Base-by-base conservation (phyloP, 2,113 vertebrate genomes). In the Anhinga anhinga region DNA sequence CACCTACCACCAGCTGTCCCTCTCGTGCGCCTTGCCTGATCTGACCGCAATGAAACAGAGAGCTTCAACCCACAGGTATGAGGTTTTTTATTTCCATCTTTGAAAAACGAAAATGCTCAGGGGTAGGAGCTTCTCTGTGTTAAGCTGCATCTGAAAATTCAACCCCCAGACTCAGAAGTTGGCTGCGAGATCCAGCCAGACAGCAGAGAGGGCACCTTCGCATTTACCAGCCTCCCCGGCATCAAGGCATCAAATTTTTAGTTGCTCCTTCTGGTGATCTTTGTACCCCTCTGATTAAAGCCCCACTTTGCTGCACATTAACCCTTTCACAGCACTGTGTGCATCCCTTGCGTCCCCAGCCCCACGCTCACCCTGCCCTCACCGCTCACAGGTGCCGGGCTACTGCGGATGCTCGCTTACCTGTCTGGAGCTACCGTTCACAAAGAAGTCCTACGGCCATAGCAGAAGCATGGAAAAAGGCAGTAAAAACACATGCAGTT, bases 361-460 rank as follows among this genome's bases (percentile, higher is more conserved):
- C 78, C 73, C 67, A 4, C 0, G 2, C 42, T 79, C 27, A 12
- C 47, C 84, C 84, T 81, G 69, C 77, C 61, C 93, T 74, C 1
- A 0, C 62, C 13, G 15, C 86, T 83, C 15, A 11, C 73, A 71
- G 65, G 38, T 23, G 4, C 12, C 0, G 38, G 77, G 67, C 76
- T 95, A 94, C 80, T 80, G 85, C 7, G 14, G 95, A 65, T 95
- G 95, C 96, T 96, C 88, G 98, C 99, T 99, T 98, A 99, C 99
- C 99, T 99, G 99, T 98, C 99, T 99, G 98, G 98, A 99, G 99
- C 98, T 99, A 99, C 98, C 99, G 99, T 99, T 99, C 99, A 99
- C 98, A 99, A 99, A 99, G 99, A 99, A 99, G 98, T 99, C 99
- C 99, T 99, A 99, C 96, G 98, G 99, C 99, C 99, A 99, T 98